Evolutionary conservation across 2,888 invertebrate species (phyloP).

Genomic region (Patella depressa): DNA sequence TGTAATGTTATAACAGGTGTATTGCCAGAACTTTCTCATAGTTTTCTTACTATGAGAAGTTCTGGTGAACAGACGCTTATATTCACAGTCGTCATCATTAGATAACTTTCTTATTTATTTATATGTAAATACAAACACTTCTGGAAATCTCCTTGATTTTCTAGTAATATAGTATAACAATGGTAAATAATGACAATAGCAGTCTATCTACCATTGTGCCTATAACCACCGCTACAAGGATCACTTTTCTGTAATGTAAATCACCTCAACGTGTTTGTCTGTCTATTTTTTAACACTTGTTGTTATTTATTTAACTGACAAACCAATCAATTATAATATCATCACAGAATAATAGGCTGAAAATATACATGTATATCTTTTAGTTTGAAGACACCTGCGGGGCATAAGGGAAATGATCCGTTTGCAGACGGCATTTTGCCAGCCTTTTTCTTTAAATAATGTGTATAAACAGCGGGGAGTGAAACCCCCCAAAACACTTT

Average conservation of each 20-base stretch:
- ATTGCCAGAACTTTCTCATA: too few species aligned
- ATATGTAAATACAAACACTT: too few species aligned
- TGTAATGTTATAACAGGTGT: too few species aligned
- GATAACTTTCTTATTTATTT: too few species aligned
- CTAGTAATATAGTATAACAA: neutral
- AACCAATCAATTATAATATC: neutral
- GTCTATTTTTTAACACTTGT: neutral
- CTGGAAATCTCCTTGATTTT: neutral
- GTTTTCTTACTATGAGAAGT: too few species aligned
- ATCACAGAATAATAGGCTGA: neutral
- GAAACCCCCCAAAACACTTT: neutral
- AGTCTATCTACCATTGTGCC: neutral
- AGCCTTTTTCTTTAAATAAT: neutral
- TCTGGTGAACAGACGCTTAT: too few species aligned
- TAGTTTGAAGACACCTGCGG: constrained; percentile 4
- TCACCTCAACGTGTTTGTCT: too few species aligned
- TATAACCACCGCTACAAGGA: too few species aligned
- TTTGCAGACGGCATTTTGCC: constrained; percentile 3
- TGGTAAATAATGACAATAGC: constrained; percentile 8
- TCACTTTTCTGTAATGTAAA: too few species aligned
- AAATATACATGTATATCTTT: neutral
- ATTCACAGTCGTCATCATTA: too few species aligned
- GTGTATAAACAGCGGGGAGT: constrained; percentile 2
- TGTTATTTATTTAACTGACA: neutral
- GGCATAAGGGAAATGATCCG: neutral